These are phyloP conservation scores for Dilophus febrilis DNA, from an alignment of 2,888 invertebrate species.

Conservation along the genomic window DNA sequence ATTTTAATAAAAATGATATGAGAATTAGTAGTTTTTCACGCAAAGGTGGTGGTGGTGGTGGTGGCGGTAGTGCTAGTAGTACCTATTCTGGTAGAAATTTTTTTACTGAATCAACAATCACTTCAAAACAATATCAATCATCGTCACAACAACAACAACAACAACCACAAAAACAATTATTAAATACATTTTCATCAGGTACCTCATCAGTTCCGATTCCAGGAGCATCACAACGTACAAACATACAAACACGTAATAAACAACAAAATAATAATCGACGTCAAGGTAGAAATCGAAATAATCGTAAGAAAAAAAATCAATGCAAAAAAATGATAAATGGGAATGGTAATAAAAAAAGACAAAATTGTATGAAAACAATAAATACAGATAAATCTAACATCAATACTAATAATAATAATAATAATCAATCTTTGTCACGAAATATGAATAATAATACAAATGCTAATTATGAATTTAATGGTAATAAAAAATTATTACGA, in stretches of 20 bases:
- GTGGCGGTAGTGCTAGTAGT: slow-evolving; percentile 2
- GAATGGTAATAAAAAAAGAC: neutral
- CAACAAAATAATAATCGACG: slow-evolving; percentile 1
- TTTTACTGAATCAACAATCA: too few relatives aligned
- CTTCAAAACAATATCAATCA: neutral
- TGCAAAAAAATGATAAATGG: neutral
- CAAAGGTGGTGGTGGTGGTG: slow-evolving; percentile 2
- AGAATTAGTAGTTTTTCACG: slow-evolving; percentile 7
- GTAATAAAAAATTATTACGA: neutral
- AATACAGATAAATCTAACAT: neutral
- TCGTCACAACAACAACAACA: neutral
- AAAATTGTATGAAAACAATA: slow-evolving; percentile 2
- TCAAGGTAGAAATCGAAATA: slow-evolving; percentile 1
- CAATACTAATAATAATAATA: neutral
- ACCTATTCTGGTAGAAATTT: slow-evolving; percentile 1
- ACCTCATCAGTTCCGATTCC: neutral
- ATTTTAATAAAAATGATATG: slow-evolving; percentile 10
- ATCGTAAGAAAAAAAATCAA: neutral
- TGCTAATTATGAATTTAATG: too few relatives aligned
- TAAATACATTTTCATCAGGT: neutral
- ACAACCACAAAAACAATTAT: neutral
- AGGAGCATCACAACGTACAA: too few relatives aligned
- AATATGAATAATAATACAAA: too few relatives aligned
- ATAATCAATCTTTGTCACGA: neutral
- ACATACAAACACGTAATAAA: neutral